A percentile compares a stretch with the other conserved stretches of the same genome.
Conservation (phyloP, 2,888 invertebrate genomes). For the Nemurella pictetii region DNA sequence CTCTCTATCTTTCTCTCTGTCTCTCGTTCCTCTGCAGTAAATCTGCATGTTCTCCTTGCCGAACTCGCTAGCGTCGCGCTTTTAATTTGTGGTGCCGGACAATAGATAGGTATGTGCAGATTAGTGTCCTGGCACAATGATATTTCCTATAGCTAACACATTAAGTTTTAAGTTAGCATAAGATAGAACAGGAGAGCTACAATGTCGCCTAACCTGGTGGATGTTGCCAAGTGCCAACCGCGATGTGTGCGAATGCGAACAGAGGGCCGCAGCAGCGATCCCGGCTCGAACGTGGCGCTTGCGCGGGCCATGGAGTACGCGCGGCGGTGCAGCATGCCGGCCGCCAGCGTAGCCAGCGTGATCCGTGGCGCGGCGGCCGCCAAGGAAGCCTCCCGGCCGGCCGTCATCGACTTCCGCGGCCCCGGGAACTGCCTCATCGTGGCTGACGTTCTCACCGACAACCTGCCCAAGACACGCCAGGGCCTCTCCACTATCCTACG, state of each 20-base stretch:
- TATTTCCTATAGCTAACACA: no score
- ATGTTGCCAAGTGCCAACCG: no score
- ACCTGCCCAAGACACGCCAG: conserved; percentile 54
- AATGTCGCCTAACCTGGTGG: no score
- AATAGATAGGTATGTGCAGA: no score
- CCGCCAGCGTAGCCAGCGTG: conserved; percentile 59
- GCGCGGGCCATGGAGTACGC: conserved; percentile 64
- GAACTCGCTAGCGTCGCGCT: no score
- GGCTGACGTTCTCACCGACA: conserved; percentile 61
- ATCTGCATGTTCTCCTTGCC: no score
- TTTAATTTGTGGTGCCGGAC: no score
- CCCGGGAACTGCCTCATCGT: conserved; percentile 60
- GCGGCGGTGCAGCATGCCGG: conserved; percentile 64
- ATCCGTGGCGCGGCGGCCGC: not conserved
- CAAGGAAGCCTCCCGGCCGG: conserved; percentile 37
- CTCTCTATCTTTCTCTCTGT: conserved; percentile 14
- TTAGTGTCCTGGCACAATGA: no score
- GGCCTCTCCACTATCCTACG: conserved; percentile 57
- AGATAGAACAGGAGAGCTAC: no score
- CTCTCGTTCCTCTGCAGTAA: conserved; percentile 34
- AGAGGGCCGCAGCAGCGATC: conserved; percentile 66
- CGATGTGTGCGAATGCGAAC: conserved; percentile 43
- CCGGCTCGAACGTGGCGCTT: conserved; percentile 60
- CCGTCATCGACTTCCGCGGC: conserved; percentile 54
- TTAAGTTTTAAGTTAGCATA: no score